These are phyloP conservation scores for Melanotaenia parkinsoni DNA, from an alignment of 2,797 vertebrate species.

Conservation along the genomic window DNA sequence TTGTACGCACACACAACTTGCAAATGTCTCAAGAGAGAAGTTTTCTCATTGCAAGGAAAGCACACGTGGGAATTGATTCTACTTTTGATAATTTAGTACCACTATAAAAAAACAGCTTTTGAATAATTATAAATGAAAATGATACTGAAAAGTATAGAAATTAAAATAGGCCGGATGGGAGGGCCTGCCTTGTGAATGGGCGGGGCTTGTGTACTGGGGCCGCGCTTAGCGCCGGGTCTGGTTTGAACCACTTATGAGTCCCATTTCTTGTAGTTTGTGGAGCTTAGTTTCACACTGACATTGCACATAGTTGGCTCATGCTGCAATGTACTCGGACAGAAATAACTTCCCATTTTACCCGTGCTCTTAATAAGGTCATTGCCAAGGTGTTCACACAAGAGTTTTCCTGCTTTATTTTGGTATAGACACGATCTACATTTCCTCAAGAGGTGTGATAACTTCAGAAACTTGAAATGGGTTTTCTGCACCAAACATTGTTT, in stretches of 20 bases:
- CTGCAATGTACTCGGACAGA: background rate
- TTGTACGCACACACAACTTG: too few relatives aligned
- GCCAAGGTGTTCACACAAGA: slow-evolving; percentile 42
- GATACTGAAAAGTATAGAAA: too few relatives aligned
- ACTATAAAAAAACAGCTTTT: too few relatives aligned
- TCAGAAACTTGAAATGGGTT: background rate
- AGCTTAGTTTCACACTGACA: background rate
- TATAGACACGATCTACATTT: slow-evolving; percentile 2
- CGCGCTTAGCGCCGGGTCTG: too few relatives aligned
- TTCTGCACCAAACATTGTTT: background rate
- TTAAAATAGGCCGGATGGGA: too few relatives aligned
- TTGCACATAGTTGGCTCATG: background rate
- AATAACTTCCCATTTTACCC: slow-evolving; percentile 41
- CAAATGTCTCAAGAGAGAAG: too few relatives aligned
- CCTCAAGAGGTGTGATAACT: background rate
- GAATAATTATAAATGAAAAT: too few relatives aligned
- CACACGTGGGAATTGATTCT: too few relatives aligned
- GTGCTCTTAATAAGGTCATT: slow-evolving; percentile 63
- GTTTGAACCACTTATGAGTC: background rate
- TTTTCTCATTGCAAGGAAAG: too few relatives aligned
- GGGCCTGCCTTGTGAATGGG: too few relatives aligned
- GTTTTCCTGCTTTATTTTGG: background rate
- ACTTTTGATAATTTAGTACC: too few relatives aligned
- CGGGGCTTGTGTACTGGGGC: too few relatives aligned
- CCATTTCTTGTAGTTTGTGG: background rate